Conservation (phyloP, 2,888 invertebrate species). For the Rambutsinella grinnellia region DNA sequence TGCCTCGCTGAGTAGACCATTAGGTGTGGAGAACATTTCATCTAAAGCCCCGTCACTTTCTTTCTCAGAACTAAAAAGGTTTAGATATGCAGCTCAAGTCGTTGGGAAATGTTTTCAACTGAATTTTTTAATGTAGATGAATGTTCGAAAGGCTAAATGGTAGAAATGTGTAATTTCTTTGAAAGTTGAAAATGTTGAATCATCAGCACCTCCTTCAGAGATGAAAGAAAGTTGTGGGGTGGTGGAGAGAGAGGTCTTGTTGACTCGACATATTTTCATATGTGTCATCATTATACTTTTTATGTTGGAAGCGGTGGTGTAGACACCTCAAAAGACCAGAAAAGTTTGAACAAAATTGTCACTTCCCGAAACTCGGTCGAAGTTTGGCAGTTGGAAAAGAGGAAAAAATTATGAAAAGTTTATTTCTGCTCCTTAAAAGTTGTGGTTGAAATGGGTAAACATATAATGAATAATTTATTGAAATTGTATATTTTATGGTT, state of each 20-base stretch:
- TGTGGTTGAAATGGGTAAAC: background rate
- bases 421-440: background rate
- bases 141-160: background rate
- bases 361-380: background rate
- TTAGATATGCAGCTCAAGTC: constrained; percentile 11
- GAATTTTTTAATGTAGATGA: constrained; percentile 20
- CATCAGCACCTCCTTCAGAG: no score
- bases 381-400: background rate
- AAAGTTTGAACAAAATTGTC: background rate
- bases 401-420: background rate
- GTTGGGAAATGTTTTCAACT: constrained; percentile 16
- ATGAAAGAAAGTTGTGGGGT: no score
- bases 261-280: background rate
- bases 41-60: no score
- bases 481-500: constrained; percentile 14
- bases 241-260: background rate
- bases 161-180: no score
- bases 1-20: background rate
- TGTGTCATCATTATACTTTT: background rate
- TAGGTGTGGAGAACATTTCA: no score
- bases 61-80: background rate
- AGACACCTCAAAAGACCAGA: background rate
- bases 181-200: no score
- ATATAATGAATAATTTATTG: constrained; percentile 36
- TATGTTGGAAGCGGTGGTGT: background rate